These are phyloP conservation scores for Drosophila antonietae DNA, from an alignment of 2,888 invertebrate species.

Conservation along the genomic window DNA sequence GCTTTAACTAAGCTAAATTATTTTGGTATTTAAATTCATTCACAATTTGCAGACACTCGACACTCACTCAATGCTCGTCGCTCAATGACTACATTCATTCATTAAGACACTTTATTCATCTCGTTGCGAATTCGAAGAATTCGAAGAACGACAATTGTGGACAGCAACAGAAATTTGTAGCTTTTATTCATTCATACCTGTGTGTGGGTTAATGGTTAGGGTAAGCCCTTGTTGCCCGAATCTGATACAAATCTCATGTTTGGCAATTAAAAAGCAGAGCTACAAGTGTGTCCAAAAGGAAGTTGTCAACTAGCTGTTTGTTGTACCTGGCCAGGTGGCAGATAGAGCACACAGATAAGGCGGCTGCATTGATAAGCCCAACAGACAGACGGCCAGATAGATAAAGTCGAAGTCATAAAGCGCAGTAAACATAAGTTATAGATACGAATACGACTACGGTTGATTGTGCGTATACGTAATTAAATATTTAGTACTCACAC, in stretches of 20 bases:
- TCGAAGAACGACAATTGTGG: conserved; percentile 45
- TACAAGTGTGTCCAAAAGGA: conserved; percentile 52
- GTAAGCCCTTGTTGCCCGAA: conserved; percentile 16
- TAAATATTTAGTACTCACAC: conserved; percentile 45
- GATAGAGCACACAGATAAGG: conserved; percentile 15
- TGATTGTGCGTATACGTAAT: conserved; percentile 39
- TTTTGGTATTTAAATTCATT: conserved; percentile 45
- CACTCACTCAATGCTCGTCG: neutral
- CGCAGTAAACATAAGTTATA: neutral
- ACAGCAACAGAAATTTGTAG: conserved; percentile 12
- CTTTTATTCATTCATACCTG: conserved; percentile 65
- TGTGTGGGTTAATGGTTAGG: conserved; percentile 21
- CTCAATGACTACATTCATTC: conserved; percentile 25
- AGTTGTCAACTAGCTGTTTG: conserved; percentile 62
- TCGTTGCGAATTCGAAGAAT: conserved; percentile 53
- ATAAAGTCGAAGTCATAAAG: conserved; percentile 50
- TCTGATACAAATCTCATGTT: conserved; percentile 13
- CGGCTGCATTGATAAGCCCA: conserved; percentile 47
- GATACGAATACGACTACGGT: neutral
- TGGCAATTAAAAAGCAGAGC: conserved; percentile 58
- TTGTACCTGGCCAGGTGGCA: conserved; percentile 38
- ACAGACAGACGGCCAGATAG: conserved; percentile 18
- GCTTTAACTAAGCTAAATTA: conserved; percentile 14
- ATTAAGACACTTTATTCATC: conserved; percentile 26
- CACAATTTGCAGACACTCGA: conserved; percentile 28